phyloP scores from a whole-genome alignment of 2,797 vertebrate genomes.

The Spizella passerina region DNA sequence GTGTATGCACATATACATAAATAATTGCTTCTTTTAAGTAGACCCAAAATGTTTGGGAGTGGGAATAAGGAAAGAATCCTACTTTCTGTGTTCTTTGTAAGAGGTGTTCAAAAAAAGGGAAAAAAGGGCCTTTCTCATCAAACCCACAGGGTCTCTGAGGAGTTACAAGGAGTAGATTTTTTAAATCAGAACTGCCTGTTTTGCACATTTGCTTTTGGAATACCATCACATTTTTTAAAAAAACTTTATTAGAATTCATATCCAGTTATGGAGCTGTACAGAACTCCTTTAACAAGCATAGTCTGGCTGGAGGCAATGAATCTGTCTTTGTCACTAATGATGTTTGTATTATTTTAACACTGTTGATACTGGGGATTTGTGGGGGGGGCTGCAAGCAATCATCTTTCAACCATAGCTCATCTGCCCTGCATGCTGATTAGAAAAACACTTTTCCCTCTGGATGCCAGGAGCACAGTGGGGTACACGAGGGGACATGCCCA shows the following conservation, averaged over 20 bases:
- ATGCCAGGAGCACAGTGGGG: background rate
- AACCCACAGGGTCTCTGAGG: background rate
- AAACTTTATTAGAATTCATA: constrained; percentile 65
- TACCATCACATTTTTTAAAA: constrained; percentile 7
- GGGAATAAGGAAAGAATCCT: background rate
- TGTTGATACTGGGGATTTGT: background rate
- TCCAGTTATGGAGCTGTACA: background rate
- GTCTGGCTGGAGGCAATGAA: constrained; percentile 51
- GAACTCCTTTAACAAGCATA: constrained; percentile 34
- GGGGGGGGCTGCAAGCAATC: background rate
- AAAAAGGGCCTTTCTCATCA: background rate
- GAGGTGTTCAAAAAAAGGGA: background rate
- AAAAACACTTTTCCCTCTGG: background rate
- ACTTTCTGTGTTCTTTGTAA: background rate
- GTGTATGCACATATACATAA: background rate
- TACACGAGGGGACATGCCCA: background rate
- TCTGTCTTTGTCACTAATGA: constrained; percentile 61
- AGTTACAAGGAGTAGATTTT: background rate
- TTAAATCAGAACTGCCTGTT: constrained; percentile 4
- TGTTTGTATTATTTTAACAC: constrained; percentile 55
- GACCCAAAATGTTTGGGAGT: background rate
- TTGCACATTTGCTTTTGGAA: constrained; percentile 24
- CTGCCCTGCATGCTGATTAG: background rate
- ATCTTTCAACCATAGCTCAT: background rate
- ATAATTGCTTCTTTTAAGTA: background rate